Base-by-base conservation (phyloP, 2,113 vertebrate genomes). In the Neolamprologus fasciatus region DNA sequence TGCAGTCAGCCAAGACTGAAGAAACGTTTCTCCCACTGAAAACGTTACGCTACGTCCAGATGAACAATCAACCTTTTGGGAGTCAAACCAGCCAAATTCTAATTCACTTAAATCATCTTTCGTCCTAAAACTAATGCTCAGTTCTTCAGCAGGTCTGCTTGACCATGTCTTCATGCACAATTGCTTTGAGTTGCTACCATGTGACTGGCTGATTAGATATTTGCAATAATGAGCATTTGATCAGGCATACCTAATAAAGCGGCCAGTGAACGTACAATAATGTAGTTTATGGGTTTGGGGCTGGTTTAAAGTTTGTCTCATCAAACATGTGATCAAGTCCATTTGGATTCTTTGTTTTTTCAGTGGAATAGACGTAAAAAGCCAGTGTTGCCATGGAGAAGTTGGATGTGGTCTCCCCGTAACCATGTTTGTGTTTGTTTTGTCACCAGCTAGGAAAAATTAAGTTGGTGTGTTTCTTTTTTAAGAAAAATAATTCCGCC, bases 231-330 rank as follows among this genome's bases (percentile, higher is more conserved):
- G 12, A 45, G 21, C 21, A 47, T 45, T 47, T 47, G 14, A 76
- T 47, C 14, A 47, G 23, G 68, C 14, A 11, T 47, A 76, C 68
- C 3, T 76, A 28, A 76, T 28, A 76, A 76, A 76, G 68, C 0
- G 14, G 14, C 71, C 6, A 17, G 71, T 26, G 0, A 3, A 17
- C 9, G 2, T 47, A 47, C 45, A 78, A 12, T 31, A 8, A 0
- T 5, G 71, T 0, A n/a, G 16, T 76, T 76, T 28, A 11, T 47
- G 40, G 2, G 40, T 47, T 76, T 47, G 9, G 21, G 14, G 68
- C 9, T 76, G 21, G 40, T 76, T 76, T 28, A 76, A 73, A 73
- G 21, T 45, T 73, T 17, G 14, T 16, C 12, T 28, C 40, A 17
- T 73, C 21, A 2, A 47, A 5, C 14, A 4, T 40, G 19, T 68